phyloP scores from a whole-genome alignment of 1,140 invertebrate genomes.

The Rhopalosiphum maidis region DNA sequence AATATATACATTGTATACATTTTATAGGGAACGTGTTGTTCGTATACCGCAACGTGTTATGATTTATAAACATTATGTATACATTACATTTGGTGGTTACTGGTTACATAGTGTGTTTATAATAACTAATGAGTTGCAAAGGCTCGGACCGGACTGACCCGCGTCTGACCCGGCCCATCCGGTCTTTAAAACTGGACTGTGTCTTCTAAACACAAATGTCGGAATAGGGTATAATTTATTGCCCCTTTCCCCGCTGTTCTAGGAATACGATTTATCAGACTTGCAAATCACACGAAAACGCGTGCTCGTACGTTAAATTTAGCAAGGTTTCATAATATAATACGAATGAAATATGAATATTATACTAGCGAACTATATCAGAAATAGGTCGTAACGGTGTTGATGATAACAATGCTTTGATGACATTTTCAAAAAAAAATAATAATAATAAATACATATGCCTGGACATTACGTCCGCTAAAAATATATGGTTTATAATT shows the following conservation, averaged over 20 bases:
- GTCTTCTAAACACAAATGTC: slow-evolving; percentile 1
- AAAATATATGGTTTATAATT: neutral
- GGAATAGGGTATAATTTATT: neutral
- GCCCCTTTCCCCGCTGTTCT: neutral
- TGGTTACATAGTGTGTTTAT: slow-evolving; percentile 7
- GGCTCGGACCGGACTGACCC: slow-evolving; percentile 4
- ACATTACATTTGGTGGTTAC: neutral
- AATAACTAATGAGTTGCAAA: slow-evolving; percentile 12
- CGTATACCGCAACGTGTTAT: slow-evolving; percentile 8
- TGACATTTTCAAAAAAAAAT: neutral
- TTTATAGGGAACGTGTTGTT: slow-evolving; percentile 3
- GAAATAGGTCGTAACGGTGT: neutral
- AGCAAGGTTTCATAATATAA: neutral
- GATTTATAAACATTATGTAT: slow-evolving; percentile 9
- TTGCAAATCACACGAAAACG: neutral
- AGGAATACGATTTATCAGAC: neutral
- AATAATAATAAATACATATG: neutral
- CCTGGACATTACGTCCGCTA: neutral
- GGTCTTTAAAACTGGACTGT: slow-evolving; percentile 8
- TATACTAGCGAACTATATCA: neutral
- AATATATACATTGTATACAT: neutral
- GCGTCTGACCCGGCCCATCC: neutral
- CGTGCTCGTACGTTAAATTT: neutral
- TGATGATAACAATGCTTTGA: neutral
- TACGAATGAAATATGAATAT: neutral